Evolutionary conservation across 92 coral and sea anemone species (phyloP).

Genomic region (Metridium senile): DNA sequence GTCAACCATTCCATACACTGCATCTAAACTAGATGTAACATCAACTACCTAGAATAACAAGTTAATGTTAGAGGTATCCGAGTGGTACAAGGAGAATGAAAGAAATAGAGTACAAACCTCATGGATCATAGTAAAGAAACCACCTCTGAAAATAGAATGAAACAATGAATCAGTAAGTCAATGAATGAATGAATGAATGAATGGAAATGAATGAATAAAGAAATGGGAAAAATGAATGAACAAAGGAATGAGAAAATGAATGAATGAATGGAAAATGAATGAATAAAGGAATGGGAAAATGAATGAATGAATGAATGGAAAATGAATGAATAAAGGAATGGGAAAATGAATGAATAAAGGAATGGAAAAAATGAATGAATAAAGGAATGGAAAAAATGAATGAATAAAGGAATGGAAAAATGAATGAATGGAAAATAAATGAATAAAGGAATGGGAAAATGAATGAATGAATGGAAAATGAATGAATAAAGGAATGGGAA

Average conservation of each 20-base stretch:
- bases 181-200: neutral
- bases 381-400: too few relatives aligned
- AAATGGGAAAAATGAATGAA: neutral
- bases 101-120: slow-evolving; percentile 50
- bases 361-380: too few relatives aligned
- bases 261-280: neutral
- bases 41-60: slow-evolving; percentile 44
- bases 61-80: neutral
- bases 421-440: too few relatives aligned
- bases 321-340: too few relatives aligned
- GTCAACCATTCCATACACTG: slow-evolving; percentile 62
- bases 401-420: too few relatives aligned
- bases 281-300: neutral
- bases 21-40: slow-evolving; percentile 49
- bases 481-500: too few relatives aligned
- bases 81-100: neutral
- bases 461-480: too few relatives aligned
- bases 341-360: too few relatives aligned
- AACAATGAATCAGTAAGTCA: neutral
- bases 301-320: neutral
- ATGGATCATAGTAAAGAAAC: slow-evolving; percentile 87
- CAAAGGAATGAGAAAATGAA: neutral
- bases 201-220: neutral
- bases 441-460: too few relatives aligned
- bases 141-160: slow-evolving; percentile 58